Conservation (phyloP, 2,113 vertebrate genomes). For the Pristiophorus japonicus region DNA sequence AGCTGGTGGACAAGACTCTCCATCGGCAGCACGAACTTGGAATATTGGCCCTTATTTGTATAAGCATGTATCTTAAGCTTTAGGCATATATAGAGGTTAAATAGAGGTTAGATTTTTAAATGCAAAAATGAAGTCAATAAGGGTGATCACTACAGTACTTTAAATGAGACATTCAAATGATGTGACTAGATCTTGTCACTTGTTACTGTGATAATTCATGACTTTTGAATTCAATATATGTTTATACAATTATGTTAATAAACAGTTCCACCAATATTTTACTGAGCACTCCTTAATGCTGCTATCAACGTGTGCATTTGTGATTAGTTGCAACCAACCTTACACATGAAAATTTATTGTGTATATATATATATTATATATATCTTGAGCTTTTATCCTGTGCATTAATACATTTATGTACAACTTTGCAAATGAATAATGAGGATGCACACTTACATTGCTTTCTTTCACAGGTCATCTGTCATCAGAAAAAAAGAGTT, state of each 20-base stretch:
- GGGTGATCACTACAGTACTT: neutral
- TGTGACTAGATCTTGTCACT: neutral
- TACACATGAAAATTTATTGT: neutral
- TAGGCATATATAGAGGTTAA: neutral
- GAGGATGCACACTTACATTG: conserved; percentile 8
- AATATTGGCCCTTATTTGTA: neutral
- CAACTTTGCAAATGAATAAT: neutral
- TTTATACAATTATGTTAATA: neutral
- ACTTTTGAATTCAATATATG: neutral
- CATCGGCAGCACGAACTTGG: neutral
- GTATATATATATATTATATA: too few relatives aligned
- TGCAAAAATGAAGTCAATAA: neutral
- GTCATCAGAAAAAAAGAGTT: neutral
- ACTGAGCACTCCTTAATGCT: too few relatives aligned
- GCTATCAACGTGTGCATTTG: neutral
- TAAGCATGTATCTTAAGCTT: neutral
- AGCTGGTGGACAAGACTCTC: neutral
- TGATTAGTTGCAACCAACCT: neutral
- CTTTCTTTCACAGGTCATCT: neutral
- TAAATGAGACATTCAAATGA: neutral
- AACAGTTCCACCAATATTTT: neutral
- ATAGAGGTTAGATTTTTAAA: neutral
- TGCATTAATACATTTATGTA: neutral
- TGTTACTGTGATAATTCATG: neutral
- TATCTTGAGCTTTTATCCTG: neutral